These are phyloP conservation scores for Pogoniulus pusillus DNA, from an alignment of 2,797 vertebrate species.

Conservation along the genomic window DNA sequence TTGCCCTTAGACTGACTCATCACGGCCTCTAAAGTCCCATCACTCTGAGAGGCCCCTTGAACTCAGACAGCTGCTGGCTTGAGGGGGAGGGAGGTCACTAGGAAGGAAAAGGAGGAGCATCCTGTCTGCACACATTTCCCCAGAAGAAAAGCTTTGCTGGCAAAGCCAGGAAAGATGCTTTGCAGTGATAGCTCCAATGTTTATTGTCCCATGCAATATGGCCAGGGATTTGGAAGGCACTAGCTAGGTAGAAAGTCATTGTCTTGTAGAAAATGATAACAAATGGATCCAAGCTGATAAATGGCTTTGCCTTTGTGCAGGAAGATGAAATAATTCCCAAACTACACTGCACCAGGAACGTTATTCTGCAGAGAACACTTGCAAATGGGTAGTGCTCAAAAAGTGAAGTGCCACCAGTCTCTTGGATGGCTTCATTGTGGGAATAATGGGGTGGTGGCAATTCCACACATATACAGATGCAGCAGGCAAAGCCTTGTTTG, in stretches of 20 bases:
- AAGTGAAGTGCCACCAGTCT: not conserved
- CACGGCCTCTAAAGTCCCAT: not conserved
- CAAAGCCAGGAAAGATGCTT: slow-evolving; percentile 75
- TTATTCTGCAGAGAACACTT: not conserved
- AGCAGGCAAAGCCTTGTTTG: not conserved
- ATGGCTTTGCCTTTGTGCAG: not conserved
- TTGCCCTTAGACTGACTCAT: not conserved
- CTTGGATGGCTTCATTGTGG: not conserved
- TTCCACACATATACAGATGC: not conserved
- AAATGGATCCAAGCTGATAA: slow-evolving; percentile 35
- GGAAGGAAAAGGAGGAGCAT: slow-evolving; percentile 75
- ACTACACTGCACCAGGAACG: not conserved
- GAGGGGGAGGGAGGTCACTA: not conserved
- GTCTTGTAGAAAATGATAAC: slow-evolving; percentile 48
- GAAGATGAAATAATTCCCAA: slow-evolving; percentile 28
- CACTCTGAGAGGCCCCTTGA: not conserved
- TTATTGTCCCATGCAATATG: slow-evolving; percentile 66
- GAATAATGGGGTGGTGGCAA: not conserved
- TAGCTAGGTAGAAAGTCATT: slow-evolving; percentile 39
- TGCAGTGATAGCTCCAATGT: slow-evolving; percentile 67
- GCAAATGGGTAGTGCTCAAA: not conserved
- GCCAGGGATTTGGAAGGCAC: slow-evolving; percentile 2
- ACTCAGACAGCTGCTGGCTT: slow-evolving; percentile 12
- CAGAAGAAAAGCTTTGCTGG: slow-evolving; percentile 8
- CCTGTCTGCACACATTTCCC: slow-evolving; percentile 66